phyloP scores from a whole-genome alignment of 2,797 vertebrate species.

The Adelosebastes latens region DNA sequence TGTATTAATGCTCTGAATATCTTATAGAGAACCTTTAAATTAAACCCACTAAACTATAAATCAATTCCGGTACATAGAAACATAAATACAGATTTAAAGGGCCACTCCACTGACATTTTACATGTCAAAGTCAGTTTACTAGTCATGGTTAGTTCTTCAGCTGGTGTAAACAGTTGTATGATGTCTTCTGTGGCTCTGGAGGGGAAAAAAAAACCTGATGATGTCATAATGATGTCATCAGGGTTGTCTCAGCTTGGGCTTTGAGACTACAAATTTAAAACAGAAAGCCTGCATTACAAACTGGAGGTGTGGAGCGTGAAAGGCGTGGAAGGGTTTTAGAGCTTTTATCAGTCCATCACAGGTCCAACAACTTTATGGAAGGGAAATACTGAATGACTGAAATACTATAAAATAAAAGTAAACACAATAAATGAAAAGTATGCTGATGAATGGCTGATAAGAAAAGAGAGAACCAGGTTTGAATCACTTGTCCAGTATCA shows the following conservation, averaged over 20 bases:
- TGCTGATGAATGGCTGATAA: background rate
- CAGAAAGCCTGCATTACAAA: background rate
- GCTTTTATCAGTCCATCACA: too few relatives aligned
- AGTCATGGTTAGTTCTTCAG: background rate
- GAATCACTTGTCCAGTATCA: background rate
- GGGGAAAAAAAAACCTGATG: background rate
- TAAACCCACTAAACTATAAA: background rate
- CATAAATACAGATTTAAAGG: background rate
- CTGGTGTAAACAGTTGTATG: background rate
- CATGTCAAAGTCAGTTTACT: background rate
- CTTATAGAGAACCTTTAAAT: too few relatives aligned
- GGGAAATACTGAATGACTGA: background rate
- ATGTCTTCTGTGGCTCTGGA: background rate
- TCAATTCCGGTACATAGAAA: background rate
- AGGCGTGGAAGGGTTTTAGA: background rate
- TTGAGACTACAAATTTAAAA: background rate
- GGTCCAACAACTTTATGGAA: background rate
- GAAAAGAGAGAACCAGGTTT: background rate
- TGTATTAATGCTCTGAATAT: too few relatives aligned
- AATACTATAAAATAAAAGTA: background rate
- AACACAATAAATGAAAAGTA: background rate
- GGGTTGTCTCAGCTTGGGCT: background rate
- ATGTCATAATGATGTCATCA: background rate
- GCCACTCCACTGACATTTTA: background rate
- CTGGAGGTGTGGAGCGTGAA: background rate